Evolutionary conservation across 2,888 invertebrate genomes (phyloP), one percentile per base, ranked within the genome.

Genomic region (Malthinus flaveolus): DNA sequence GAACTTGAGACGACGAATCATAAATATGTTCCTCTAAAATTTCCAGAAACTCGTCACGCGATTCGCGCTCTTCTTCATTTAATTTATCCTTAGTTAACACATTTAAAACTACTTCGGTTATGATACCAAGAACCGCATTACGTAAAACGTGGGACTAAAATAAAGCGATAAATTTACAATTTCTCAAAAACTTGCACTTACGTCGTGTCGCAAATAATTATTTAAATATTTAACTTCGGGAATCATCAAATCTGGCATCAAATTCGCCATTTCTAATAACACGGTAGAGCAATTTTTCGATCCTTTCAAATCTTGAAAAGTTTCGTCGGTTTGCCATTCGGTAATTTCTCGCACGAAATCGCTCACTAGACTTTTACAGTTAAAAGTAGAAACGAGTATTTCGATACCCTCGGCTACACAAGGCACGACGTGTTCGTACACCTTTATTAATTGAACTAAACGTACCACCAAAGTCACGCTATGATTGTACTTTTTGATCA

Each of bases 401-500:
- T 87, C 83, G 1, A 93, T 85, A 31, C 89, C 90, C 57, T 84
- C 83, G 31, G 90, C 87, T 65, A 92, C 81, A 23, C 87, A 85
- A 8, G 80, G 76, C 0, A 87, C 85, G 33, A 91, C 78, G 77
- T 89, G 87, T 68, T 94, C 93, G 71, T 85, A 83, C 66, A 87
- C 83, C 80, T 91, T 91, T 32, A 94, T 81, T 48, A 91, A 74
- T 85, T 93, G 83, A 13, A 81, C 85, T 56, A 91, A 82, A 71
- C 88, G 87, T 5, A 90, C 85, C 1, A 90, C 84, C 74, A 91
- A 92, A 32, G 87, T 85, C 39, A 89, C 84, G 0, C 90, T 90
- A 78, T 95, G 93, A 73, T 91, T 92, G 74, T 93, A 93, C 49
- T 85, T 86, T 74, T 91, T 93, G 12, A 95, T 86, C 42, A 94